Base-by-base conservation (phyloP, 2,797 vertebrate species). In the Monodelphis domestica region DNA sequence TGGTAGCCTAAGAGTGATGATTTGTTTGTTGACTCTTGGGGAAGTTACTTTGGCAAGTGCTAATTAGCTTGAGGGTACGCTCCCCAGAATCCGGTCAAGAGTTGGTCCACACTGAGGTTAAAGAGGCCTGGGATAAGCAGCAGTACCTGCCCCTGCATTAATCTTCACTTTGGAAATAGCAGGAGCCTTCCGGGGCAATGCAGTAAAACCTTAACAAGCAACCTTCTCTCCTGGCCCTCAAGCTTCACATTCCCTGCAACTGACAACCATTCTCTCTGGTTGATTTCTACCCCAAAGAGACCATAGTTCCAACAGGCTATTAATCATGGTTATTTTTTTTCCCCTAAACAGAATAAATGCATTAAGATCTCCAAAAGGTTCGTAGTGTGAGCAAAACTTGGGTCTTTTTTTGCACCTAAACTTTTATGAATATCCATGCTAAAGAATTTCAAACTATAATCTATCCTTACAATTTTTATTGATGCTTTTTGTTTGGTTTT, bases 21-120 rank as follows among this genome's bases (percentile, higher is more conserved):
- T 84, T 84, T 84, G 70, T 84, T 84, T 84, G 38, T 84, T 84
- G 38, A 84, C 70, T 84, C 70, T 84, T 11, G 38, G 70, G 70
- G 24, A 84, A 84, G 70, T 84, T 84, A 50, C 70, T 50, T 84
- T 84, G 28, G 70, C 95, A 93, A 94, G 78, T 59, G 94, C 91
- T 97, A 97, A 97, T 97, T 89, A 97, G 96, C 97, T 96, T 90
- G 89, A 91, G 93, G 96, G 90, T 92, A 95, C 93, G 97, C 59
- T 94, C 93, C 94, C 95, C 94, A 96, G 97, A 94, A 54, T 93
- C 95, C 95, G 95, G 93, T 96, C 94, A 96, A n/a, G 96, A 95
- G 88, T 95, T 92, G 94, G 70, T 96, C 90, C 93, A 24, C 91
- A 12, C 3, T 26, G 95, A 96, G 97, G 97, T 97, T 54, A 96